Conservation (phyloP, 1,140 invertebrate genomes). For the Heliconius nattereri region DNA sequence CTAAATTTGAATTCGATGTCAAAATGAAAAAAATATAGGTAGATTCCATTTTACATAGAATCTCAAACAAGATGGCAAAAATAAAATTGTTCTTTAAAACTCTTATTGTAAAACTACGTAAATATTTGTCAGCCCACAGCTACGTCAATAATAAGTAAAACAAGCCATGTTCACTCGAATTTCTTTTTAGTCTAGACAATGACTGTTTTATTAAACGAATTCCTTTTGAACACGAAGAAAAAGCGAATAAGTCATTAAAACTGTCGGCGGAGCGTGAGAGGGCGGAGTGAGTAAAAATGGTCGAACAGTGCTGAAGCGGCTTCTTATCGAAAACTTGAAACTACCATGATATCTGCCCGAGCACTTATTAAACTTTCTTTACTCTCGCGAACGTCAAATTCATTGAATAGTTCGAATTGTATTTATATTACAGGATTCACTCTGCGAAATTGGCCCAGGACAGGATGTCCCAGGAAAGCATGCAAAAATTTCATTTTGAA, state of each 20-base stretch:
- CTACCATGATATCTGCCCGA: conserved; percentile 61
- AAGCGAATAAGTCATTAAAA: conserved; percentile 75
- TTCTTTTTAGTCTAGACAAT: conserved; percentile 37
- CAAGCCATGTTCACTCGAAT: conserved; percentile 20
- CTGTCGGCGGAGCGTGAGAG: conserved; percentile 65
- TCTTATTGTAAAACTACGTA: neutral
- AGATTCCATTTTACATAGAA: neutral
- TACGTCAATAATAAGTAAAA: conserved; percentile 28
- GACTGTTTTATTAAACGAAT: conserved; percentile 40
- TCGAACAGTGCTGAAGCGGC: conserved; percentile 57
- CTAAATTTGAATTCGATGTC: neutral
- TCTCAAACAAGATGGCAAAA: neutral
- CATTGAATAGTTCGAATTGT: conserved; percentile 46
- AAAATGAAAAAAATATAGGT: too few species aligned
- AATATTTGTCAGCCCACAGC: conserved; percentile 16
- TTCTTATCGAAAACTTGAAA: conserved; percentile 68
- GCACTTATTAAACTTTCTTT: conserved; percentile 72
- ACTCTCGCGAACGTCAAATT: conserved; percentile 59
- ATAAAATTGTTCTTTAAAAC: neutral
- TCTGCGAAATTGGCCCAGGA: conserved; percentile 16
- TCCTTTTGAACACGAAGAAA: conserved; percentile 47
- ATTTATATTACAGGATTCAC: conserved; percentile 24
- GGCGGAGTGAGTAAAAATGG: conserved; percentile 53
- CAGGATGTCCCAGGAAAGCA: too few species aligned
- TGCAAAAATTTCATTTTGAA: too few species aligned